A percentile compares a stretch with the other conserved stretches of the same genome.
These are phyloP conservation scores for Atethmia centrago DNA, from an alignment of 2,888 invertebrate genomes.

Conservation along the genomic window DNA sequence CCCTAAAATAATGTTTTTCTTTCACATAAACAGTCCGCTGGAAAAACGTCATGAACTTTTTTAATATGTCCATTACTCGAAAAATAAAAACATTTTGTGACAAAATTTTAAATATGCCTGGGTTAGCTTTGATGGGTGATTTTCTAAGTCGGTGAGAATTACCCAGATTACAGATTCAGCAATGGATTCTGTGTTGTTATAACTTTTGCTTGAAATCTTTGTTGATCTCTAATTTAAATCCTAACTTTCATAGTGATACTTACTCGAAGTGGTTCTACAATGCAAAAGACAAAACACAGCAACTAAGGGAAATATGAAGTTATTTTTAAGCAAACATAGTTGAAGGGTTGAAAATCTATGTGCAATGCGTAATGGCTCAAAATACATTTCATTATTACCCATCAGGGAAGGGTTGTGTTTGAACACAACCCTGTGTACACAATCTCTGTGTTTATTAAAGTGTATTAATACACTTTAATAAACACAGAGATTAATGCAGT, in stretches of 20 bases:
- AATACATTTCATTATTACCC: neutral
- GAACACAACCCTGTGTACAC: too few species aligned
- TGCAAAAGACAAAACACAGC: neutral
- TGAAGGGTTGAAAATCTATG: constrained; percentile 13
- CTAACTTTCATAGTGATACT: constrained; percentile 5
- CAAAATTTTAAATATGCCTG: neutral
- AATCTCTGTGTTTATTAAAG: too few species aligned
- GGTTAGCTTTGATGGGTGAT: too few species aligned
- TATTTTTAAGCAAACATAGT: constrained; percentile 9
- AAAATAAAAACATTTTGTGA: neutral
- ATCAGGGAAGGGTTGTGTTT: neutral
- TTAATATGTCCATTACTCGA: too few species aligned
- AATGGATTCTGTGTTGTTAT: neutral
- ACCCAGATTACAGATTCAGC: neutral
- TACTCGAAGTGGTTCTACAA: neutral
- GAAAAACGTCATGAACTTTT: neutral
- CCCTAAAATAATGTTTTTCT: neutral
- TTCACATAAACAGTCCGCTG: neutral
- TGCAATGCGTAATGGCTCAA: neutral
- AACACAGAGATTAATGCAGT: neutral
- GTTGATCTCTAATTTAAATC: neutral
- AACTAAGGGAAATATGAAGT: constrained; percentile 8
- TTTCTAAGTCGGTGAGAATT: neutral
- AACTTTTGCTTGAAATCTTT: neutral
- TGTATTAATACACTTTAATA: neutral